Base-by-base conservation (phyloP, 1,140 invertebrate species). In the Steinernema feltiae region DNA sequence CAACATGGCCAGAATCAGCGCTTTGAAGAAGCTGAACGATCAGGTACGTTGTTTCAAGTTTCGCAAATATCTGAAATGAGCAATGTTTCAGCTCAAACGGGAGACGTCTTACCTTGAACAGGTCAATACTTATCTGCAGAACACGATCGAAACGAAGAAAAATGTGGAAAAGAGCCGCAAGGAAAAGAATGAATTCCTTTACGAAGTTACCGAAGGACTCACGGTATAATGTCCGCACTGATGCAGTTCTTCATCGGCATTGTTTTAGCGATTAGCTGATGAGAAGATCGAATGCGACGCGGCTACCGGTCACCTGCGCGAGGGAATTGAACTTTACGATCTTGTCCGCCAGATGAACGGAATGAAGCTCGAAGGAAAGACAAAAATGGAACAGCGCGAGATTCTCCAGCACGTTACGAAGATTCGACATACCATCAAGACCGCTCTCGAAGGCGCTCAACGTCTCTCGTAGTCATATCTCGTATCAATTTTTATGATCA, bases 201-300 rank as follows among this genome's bases (percentile, higher is more conserved):
- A 27, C 12, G 24, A 63, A 7, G 53, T 63, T 27, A 21, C 24
- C 53, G 53, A 63, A 3, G 24, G 53, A 12, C 24, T 63, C 3
- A 63, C 12, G 12, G 53, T 63, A 27, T 46, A 12, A 46, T 7
- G n/a, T n/a, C 41, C n/a, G 41, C 41, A 12, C 7, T 46, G 53
- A 27, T 63, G 12, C 24, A 3, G 12, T 63, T 63, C 15, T n/a
- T 27, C 53, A 7, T 63, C 15, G 15, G 15, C 53, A 63, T 46
- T 46, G 24, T 27, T 63, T 15, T 27, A 63, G 53, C 7, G 15
- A 3, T 21, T 63, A 3, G 53, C 53, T 21, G 53, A 63, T 27
- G 53, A 63, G 53, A 63, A 63, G 53, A 63, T 63, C 53, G 53
- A 63, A 27, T 63, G 53, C 24, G 53, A 63, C 53, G 53, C 53